Evolutionary conservation across 2,113 vertebrate genomes (phyloP).

Genomic region (Oenanthe oenanthe): DNA sequence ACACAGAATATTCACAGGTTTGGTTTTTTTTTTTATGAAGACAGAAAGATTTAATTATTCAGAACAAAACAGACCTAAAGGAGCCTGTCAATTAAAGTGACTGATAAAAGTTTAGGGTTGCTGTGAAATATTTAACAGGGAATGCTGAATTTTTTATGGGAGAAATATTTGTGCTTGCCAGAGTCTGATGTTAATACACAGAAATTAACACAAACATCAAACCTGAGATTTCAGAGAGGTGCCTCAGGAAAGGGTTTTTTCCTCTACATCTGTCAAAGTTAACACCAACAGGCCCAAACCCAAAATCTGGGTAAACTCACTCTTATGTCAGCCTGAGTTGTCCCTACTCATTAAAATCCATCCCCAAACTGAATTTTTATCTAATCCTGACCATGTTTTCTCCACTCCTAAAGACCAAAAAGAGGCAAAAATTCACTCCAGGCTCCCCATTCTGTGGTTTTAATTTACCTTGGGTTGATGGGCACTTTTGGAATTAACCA

Average conservation of each 20-base stretch:
- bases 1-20: not conserved
- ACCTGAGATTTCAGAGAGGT: not conserved
- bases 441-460: not conserved
- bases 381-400: not conserved
- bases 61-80: not conserved
- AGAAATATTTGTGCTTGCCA: not conserved
- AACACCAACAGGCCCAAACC: not conserved
- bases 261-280: not conserved
- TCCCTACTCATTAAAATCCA: not conserved
- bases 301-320: not conserved
- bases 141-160: conserved; percentile 9
- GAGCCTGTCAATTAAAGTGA: conserved; percentile 19
- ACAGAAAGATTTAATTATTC: conserved; percentile 22
- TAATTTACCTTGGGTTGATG: not conserved
- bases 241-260: not conserved
- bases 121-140: conserved; percentile 34
- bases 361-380: not conserved
- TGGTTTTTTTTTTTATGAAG: not conserved
- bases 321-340: fast-evolving
- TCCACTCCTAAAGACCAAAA: not conserved
- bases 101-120: not conserved
- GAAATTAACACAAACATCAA: not conserved
- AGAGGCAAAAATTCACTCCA: not conserved
- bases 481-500: not conserved
- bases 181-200: not conserved